Conservation (phyloP, 2,113 vertebrate species). For the Mormyrus lacerda region DNA sequence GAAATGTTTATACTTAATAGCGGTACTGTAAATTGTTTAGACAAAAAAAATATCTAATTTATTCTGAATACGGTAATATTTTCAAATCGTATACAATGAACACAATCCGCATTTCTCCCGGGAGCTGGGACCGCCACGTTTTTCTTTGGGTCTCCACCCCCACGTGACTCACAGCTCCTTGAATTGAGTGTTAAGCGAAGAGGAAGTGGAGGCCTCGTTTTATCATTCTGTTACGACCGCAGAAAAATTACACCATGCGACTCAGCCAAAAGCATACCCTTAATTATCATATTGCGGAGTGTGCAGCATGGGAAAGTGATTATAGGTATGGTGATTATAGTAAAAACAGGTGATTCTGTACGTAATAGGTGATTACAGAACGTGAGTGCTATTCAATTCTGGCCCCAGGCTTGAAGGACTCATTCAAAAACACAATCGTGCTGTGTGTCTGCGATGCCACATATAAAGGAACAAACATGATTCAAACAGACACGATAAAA, state of each 20-base stretch:
- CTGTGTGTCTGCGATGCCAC: constrained; percentile 6
- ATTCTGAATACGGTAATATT: not conserved
- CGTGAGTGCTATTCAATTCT: not conserved
- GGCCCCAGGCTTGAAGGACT: constrained; percentile 11
- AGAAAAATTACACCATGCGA: constrained; percentile 3
- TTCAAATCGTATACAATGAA: not conserved
- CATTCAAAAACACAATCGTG: not conserved
- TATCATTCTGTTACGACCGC: not conserved
- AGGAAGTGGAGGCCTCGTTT: not conserved
- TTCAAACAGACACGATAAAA: constrained; percentile 29
- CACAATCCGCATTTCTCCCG: not conserved
- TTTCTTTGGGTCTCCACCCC: not conserved
- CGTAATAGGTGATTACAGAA: constrained; percentile 13
- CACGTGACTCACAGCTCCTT: not conserved
- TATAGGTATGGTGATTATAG: constrained; percentile 1
- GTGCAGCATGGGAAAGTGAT: constrained; percentile 13
- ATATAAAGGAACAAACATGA: constrained; percentile 26
- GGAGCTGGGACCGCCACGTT: not conserved
- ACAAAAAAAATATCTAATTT: not conserved
- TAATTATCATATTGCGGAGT: not conserved
- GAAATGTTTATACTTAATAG: not conserved
- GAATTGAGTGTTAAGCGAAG: not conserved
- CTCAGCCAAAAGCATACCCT: not conserved
- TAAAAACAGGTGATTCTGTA: constrained; percentile 4
- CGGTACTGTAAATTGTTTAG: not conserved